Evolutionary conservation across 2,113 vertebrate genomes (phyloP).

Genomic region (Aspiorhynchus laticeps): DNA sequence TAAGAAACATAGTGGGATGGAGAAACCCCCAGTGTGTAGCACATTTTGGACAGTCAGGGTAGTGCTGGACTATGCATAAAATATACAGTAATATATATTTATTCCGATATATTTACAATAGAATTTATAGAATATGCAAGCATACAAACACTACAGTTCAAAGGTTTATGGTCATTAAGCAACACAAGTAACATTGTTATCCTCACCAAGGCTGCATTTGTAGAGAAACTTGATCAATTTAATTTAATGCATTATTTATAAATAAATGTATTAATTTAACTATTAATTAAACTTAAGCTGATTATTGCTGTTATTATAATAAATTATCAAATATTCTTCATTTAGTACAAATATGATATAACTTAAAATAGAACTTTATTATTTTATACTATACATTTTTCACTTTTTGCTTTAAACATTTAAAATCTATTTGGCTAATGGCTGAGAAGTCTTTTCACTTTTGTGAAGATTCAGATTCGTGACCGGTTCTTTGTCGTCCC

Average conservation of each 20-base stretch:
- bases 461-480: constrained; percentile 11
- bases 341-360: not conserved
- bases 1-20: constrained; percentile 62
- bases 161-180: too few species aligned
- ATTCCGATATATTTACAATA: not conserved
- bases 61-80: not conserved
- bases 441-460: not conserved
- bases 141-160: too few species aligned
- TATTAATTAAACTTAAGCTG: not conserved
- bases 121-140: not conserved
- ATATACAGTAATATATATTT: not conserved
- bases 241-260: not conserved
- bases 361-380: not conserved
- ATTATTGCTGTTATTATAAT: not conserved
- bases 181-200: too few species aligned
- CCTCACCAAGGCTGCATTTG: too few species aligned
- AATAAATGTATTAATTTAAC: not conserved
- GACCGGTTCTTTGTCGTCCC: not conserved
- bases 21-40: not conserved
- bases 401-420: not conserved
- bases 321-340: not conserved
- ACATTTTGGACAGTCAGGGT: not conserved
- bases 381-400: too few species aligned
- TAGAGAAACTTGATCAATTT: too few species aligned
- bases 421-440: not conserved